Conservation (phyloP, 1,140 invertebrate genomes). For the Ruditapes philippinarum region DNA sequence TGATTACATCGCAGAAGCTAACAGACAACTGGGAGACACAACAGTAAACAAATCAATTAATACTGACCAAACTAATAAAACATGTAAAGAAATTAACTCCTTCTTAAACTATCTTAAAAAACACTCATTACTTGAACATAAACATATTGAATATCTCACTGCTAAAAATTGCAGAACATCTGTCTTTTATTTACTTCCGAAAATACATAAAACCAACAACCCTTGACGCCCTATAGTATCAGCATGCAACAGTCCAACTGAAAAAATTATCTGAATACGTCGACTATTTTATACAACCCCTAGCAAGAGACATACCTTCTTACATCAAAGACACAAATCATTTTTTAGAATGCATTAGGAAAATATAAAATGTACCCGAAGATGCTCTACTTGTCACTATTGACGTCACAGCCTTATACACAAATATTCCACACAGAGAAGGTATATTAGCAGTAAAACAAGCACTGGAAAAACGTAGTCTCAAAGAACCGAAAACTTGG, state of each 20-base stretch:
- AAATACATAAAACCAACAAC: neutral
- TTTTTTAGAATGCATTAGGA: neutral
- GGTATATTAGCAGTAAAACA: neutral
- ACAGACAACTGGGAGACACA: too few species aligned
- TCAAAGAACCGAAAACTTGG: neutral
- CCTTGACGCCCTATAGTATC: neutral
- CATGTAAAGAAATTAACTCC: too few species aligned
- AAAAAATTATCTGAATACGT: neutral
- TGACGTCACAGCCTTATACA: slow-evolving; percentile 3
- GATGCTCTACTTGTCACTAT: neutral
- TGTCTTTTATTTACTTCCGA: neutral
- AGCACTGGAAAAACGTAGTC: neutral
- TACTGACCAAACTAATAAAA: too few species aligned
- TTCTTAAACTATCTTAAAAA: too few species aligned
- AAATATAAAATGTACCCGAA: neutral
- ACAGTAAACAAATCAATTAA: too few species aligned
- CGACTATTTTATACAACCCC: too few species aligned
- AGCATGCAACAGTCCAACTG: neutral
- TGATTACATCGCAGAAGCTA: too few species aligned
- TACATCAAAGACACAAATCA: too few species aligned
- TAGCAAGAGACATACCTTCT: neutral
- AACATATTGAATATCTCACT: neutral
- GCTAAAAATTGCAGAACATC: neutral
- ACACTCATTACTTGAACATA: neutral
- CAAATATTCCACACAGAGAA: slow-evolving; percentile 6